Evolutionary conservation across 2,113 vertebrate genomes (phyloP), one percentile per base, ranked within the genome.

Genomic region (Notothenia coriiceps): DNA sequence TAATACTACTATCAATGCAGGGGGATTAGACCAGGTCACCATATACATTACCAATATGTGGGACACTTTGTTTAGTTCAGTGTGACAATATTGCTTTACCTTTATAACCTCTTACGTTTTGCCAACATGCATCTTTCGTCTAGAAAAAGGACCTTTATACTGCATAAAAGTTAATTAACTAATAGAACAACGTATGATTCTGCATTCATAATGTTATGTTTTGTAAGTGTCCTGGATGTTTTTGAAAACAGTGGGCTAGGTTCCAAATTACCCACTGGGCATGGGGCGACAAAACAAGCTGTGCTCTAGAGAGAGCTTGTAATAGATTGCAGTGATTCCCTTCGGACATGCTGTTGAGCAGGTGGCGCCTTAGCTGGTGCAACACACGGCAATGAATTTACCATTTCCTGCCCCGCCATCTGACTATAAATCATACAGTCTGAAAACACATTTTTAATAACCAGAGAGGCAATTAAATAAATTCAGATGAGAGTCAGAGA

Each of bases 261-360:
- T 76, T 94, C 92, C 92, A 94, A 92, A 90, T 91, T 87, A 90
- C 90, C 92, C 90, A 92, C 86, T 85, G 92, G 89, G 93, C 79
- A 89, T 83, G 74, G 79, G 82, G 89, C 59, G 84, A 89, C 92
- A 89, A 88, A 91, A 91, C 92, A 93, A 92, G 93, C 92, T 93
- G 88, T 91, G 90, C 93, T 91, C 93, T 91, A 69, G 91, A 94
- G 93, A 92, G 90, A 90, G 90, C 86, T 90, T 92, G 93, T 94
- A 93, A 94, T 94, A 92, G 91, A 94, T 93, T 93, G 93, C 91
- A 88, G 89, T 74, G 88, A 91, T 92, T 94, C 93, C 91, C 92
- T 64, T 89, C 59, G 89, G 92, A 91, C 90, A 91, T 94, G 92
- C 91, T 92, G 90, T 93, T 87, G 92, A 93, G 92, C 93, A 94